Evolutionary conservation across 92 coral and sea anemone genomes (phyloP), one percentile per base, ranked within the genome.

Genomic region (Actinernus sp.): DNA sequence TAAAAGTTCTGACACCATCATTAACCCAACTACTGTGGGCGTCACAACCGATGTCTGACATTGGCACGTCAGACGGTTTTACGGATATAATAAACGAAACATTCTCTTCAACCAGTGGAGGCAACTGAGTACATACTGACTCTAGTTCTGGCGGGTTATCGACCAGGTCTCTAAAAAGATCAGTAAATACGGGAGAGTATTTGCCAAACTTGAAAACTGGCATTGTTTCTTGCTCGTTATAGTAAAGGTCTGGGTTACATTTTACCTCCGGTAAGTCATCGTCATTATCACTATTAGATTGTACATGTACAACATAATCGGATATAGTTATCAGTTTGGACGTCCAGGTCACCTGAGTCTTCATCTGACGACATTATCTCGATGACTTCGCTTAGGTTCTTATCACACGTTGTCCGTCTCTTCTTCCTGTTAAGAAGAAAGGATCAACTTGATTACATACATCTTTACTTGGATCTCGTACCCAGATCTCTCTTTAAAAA

Each of bases 21-120:
- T n/a, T n/a, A n/a, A n/a, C n/a, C n/a, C 26, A 74, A 16, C 43
- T 52, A 32, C 73, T 19, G 36, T 74, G 81, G 13, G 73, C 81
- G 41, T 74, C 81, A 28, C 64, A 74, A 4, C 21, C 20, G 32
- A 74, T 74, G 44, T 74, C 81, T 16, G 73, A 61, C 26, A 74
- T n/a, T 12, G 81, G 63, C 1, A 74, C 74, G 39, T 74, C 73
- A 7, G 63, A 30, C 16, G 56, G 73, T 23, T 62, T 49, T 0
- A 49, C 60, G 18, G 73, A 61, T 17, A 73, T 40, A 26, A 62
- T 34, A 52, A 74, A 74, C 4, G 61, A 31, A 28, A 74, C 16
- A 31, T 74, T 74, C 44, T 62, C 50, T 40, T 74, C 81, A 16
- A 51, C 71, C 13, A 74, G 26, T 12, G 73, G 31, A 19, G 81